These are phyloP conservation scores for Yoshiicerus persimilis DNA, from an alignment of 1,140 invertebrate species.

Conservation along the genomic window DNA sequence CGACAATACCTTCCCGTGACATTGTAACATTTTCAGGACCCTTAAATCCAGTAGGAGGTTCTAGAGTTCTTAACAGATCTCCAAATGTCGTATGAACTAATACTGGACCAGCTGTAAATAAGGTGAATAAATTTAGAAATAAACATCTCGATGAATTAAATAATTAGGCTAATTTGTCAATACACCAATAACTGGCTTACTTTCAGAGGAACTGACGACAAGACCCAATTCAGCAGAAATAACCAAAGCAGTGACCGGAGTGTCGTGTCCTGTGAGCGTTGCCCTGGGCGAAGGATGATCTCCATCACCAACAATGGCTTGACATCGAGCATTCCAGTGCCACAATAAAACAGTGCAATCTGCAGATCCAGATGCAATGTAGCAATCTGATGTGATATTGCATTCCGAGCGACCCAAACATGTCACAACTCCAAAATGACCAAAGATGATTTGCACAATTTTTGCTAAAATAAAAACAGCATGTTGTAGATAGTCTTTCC, in stretches of 20 bases:
- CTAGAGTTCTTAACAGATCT: slow-evolving; percentile 88
- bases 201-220: slow-evolving; percentile 90
- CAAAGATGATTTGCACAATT: slow-evolving; percentile 97
- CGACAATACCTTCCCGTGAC: slow-evolving; percentile 93
- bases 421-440: slow-evolving; percentile 97
- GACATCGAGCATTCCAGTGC: slow-evolving; percentile 97
- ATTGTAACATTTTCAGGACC: slow-evolving; percentile 89
- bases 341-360: slow-evolving; percentile 97
- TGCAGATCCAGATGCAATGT: slow-evolving; percentile 94
- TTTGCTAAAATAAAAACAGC: slow-evolving; percentile 69
- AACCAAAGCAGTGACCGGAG: slow-evolving; percentile 89
- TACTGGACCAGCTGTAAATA: slow-evolving; percentile 79
- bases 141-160: background rate
- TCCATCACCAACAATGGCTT: slow-evolving; percentile 94
- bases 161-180: background rate
- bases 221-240: slow-evolving; percentile 96
- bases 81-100: slow-evolving; percentile 98
- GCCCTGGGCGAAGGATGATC: slow-evolving; percentile 92
- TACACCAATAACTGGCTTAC: slow-evolving; percentile 60
- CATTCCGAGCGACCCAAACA: slow-evolving; percentile 95
- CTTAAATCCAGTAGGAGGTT: slow-evolving; percentile 73
- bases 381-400: slow-evolving; percentile 97
- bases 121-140: background rate
- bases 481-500: background rate
- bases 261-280: slow-evolving; percentile 94